Percentiles rank a stretch among this genome's conserved stretches.
phyloP scores from a whole-genome alignment of 2,888 invertebrate genomes.

The Zaprionus lineosus region DNA sequence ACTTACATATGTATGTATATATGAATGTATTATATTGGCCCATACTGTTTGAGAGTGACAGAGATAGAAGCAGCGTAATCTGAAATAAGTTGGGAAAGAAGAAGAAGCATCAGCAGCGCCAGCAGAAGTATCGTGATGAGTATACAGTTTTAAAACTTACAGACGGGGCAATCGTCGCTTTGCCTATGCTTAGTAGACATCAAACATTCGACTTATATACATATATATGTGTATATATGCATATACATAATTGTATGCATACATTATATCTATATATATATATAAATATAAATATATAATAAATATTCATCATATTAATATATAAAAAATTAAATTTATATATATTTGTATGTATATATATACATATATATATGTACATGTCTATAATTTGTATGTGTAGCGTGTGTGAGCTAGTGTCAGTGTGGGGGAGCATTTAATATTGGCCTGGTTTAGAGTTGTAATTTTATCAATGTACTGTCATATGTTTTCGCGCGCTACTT shows the following conservation, averaged over 20 bases:
- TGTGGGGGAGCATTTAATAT: slow-evolving; percentile 39
- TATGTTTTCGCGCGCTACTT: slow-evolving; percentile 57
- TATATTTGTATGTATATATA: not conserved
- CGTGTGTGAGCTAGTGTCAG: slow-evolving; percentile 15
- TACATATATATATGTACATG: slow-evolving; percentile 22
- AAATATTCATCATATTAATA: too few relatives aligned
- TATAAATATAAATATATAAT: slow-evolving; percentile 1
- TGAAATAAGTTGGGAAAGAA: slow-evolving; percentile 73
- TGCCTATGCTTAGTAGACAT: slow-evolving; percentile 43
- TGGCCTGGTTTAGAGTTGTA: slow-evolving; percentile 42
- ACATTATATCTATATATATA: not conserved
- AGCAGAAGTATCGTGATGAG: slow-evolving; percentile 74
- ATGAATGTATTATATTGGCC: slow-evolving; percentile 51
- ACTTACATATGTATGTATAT: slow-evolving; percentile 31
- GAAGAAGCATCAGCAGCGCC: slow-evolving; percentile 71
- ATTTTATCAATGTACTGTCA: slow-evolving; percentile 21
- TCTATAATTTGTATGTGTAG: not conserved
- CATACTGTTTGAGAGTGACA: slow-evolving; percentile 59
- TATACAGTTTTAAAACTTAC: slow-evolving; percentile 76
- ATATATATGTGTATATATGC: slow-evolving; percentile 6
- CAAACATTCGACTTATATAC: too few relatives aligned
- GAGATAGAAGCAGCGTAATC: slow-evolving; percentile 68
- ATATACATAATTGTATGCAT: slow-evolving; percentile 15
- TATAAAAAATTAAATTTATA: too few relatives aligned
- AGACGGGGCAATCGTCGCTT: slow-evolving; percentile 56